Evolutionary conservation across 2,888 invertebrate genomes (phyloP).

Genomic region (Sarcophaga subvicina): DNA sequence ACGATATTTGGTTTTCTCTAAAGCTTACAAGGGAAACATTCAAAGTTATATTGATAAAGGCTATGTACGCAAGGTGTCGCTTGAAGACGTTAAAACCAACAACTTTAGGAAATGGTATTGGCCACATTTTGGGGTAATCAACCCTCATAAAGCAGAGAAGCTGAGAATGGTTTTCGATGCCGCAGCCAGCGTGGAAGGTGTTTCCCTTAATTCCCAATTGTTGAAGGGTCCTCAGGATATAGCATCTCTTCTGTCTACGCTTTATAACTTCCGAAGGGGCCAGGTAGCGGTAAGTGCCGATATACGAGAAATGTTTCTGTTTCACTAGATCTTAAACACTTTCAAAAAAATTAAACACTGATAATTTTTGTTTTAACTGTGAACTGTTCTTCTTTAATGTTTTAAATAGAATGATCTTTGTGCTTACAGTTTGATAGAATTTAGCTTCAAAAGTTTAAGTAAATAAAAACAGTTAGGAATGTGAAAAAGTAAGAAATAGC

Average conservation of each 20-base stretch:
- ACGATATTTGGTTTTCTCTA: conserved; percentile 28
- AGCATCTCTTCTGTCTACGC: conserved; percentile 74
- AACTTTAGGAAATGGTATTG: conserved; percentile 71
- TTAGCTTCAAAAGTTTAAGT: too few relatives aligned
- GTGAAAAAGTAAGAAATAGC: too few relatives aligned
- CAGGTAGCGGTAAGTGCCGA: conserved; percentile 72
- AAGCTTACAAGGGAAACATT: conserved; percentile 32
- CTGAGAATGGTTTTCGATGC: conserved; percentile 75
- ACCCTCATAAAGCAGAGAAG: conserved; percentile 73
- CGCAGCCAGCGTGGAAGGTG: too few relatives aligned
- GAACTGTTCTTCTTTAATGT: too few relatives aligned
- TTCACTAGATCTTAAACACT: too few relatives aligned
- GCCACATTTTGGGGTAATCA: conserved; percentile 73
- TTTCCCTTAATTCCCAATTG: conserved; percentile 62
- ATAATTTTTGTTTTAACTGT: too few relatives aligned
- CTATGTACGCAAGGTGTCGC: conserved; percentile 36
- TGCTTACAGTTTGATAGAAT: too few relatives aligned
- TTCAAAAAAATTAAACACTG: too few relatives aligned
- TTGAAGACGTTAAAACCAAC: background rate
- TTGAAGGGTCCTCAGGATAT: conserved; percentile 76
- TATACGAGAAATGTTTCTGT: conserved; percentile 71
- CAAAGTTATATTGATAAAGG: conserved; percentile 12
- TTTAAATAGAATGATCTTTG: too few relatives aligned
- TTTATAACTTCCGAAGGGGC: conserved; percentile 76
- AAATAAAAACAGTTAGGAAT: too few relatives aligned